Evolutionary conservation across 2,797 vertebrate species (phyloP).

Genomic region (Rhincodon typus): DNA sequence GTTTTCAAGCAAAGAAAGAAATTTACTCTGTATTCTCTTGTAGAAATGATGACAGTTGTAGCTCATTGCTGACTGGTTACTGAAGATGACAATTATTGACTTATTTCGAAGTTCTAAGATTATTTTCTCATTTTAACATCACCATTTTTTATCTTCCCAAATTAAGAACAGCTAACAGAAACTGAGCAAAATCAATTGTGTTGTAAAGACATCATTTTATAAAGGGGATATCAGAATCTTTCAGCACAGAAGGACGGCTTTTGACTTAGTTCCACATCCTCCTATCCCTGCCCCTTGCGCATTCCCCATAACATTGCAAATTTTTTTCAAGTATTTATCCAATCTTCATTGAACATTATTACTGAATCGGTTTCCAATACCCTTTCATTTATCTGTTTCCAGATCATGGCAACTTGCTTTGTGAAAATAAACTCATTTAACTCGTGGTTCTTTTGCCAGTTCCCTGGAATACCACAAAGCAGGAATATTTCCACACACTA

Average conservation of each 20-base stretch:
- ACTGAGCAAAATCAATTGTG: background rate
- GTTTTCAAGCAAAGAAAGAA: background rate
- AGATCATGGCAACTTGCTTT: background rate
- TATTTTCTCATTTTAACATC: constrained; percentile 14
- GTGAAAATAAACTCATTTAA: background rate
- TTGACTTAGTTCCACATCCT: too few species aligned
- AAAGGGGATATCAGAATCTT: background rate
- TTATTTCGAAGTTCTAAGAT: background rate
- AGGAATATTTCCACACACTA: background rate
- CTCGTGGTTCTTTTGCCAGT: background rate
- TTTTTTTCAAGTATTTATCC: background rate
- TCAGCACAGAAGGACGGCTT: background rate
- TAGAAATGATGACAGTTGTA: background rate
- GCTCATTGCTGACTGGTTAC: background rate
- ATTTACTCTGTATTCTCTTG: background rate
- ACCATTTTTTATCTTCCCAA: background rate
- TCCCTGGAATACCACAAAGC: background rate
- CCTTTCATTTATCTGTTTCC: background rate
- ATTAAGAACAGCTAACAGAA: background rate
- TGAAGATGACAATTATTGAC: background rate
- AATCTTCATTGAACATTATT: background rate
- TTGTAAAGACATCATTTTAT: background rate
- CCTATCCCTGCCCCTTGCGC: background rate
- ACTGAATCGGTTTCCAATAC: background rate
- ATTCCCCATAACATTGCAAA: background rate